These are phyloP conservation scores for Anguilla marmorata DNA, from an alignment of 2,797 vertebrate species.

Conservation along the genomic window DNA sequence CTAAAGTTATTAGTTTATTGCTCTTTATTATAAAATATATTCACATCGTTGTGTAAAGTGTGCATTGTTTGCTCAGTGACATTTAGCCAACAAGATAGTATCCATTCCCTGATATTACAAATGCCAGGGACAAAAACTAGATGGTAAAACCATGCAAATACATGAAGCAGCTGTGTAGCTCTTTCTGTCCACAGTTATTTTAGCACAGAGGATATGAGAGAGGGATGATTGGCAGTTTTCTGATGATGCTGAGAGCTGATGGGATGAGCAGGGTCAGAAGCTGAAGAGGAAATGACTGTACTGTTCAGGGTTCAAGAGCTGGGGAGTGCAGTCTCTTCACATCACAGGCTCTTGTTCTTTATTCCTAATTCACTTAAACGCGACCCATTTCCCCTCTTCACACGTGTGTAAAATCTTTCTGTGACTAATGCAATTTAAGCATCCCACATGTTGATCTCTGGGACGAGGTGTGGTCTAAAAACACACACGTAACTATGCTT, in stretches of 20 bases:
- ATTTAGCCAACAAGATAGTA: background rate
- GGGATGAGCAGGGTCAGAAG: background rate
- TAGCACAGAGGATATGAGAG: background rate
- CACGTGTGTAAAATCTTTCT: background rate
- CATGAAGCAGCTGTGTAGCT: background rate
- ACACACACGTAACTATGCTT: background rate
- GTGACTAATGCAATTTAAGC: background rate
- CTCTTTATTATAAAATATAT: background rate
- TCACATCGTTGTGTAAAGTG: background rate
- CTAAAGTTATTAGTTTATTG: background rate
- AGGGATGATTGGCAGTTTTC: background rate
- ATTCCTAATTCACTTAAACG: background rate
- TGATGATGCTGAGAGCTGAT: background rate
- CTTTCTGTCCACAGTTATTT: constrained; percentile 22
- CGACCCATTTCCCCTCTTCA: background rate
- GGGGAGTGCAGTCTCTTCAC: constrained; percentile 13
- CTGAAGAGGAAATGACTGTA: background rate
- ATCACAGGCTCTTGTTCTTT: constrained; percentile 15
- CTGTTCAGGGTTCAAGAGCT: background rate
- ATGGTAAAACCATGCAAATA: background rate
- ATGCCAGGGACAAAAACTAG: background rate
- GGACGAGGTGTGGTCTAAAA: background rate
- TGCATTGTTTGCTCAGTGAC: background rate
- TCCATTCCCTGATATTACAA: background rate
- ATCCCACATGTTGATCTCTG: background rate